Percentiles rank a stretch among this genome's conserved stretches.
Conservation (phyloP, 2,888 invertebrate species). For the Parnassius apollo region DNA sequence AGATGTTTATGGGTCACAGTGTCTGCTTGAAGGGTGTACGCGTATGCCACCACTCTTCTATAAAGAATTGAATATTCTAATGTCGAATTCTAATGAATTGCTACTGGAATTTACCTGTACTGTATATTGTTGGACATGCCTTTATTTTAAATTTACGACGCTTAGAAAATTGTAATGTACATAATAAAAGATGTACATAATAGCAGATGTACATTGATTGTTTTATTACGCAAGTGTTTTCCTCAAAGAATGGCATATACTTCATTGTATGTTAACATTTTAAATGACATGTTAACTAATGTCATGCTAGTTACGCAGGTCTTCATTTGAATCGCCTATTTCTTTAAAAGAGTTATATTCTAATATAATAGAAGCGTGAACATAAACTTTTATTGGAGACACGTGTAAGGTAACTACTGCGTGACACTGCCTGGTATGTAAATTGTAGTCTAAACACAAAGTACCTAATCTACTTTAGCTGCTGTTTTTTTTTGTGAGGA, state of each 20-base stretch:
- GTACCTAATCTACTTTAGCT: conserved; percentile 31
- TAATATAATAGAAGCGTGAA: conserved; percentile 62
- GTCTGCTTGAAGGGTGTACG: too few relatives aligned
- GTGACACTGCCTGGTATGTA: conserved; percentile 48
- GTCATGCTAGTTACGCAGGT: conserved; percentile 51
- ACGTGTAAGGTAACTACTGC: conserved; percentile 63
- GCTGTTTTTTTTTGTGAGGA: conserved; percentile 17
- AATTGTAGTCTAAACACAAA: conserved; percentile 33
- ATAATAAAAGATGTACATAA: not conserved
- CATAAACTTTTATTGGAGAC: conserved; percentile 75
- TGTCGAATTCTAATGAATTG: too few relatives aligned
- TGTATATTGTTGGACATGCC: conserved; percentile 2
- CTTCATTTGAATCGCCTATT: conserved; percentile 62
- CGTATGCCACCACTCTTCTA: too few relatives aligned
- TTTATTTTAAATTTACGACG: conserved; percentile 5
- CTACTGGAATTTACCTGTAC: conserved; percentile 7
- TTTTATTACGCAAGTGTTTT: conserved; percentile 25
- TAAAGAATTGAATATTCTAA: too few relatives aligned
- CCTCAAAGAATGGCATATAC: conserved; percentile 16
- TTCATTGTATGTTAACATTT: conserved; percentile 25
- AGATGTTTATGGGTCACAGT: too few relatives aligned
- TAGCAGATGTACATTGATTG: conserved; percentile 12
- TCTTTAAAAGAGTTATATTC: conserved; percentile 65
- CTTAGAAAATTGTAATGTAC: not conserved
- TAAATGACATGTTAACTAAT: conserved; percentile 34